These are phyloP conservation scores for Platycercus adscitus DNA, from an alignment of 2,113 vertebrate species.

Conservation along the genomic window DNA sequence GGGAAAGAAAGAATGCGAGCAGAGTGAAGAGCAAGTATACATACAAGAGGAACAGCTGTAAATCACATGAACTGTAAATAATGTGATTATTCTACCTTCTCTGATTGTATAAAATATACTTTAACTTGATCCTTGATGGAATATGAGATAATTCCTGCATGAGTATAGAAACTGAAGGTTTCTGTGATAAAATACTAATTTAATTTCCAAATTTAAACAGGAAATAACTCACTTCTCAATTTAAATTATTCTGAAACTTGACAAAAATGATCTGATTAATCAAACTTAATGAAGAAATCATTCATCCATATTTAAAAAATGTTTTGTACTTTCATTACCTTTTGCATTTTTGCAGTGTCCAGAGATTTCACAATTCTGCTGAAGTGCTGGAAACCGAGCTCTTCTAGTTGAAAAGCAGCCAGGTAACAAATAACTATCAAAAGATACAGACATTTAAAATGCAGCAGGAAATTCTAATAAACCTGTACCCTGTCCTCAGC, in stretches of 20 bases:
- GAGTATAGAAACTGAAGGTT: background rate
- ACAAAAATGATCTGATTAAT: background rate
- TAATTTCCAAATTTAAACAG: background rate
- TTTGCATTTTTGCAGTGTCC: conserved; percentile 79
- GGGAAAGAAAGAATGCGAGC: background rate
- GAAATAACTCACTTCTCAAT: background rate
- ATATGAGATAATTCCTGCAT: background rate
- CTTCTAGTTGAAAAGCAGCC: conserved; percentile 83
- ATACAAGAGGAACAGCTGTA: background rate
- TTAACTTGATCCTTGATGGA: background rate
- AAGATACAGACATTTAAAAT: conserved; percentile 31
- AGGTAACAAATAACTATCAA: conserved; percentile 90
- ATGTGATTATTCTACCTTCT: background rate
- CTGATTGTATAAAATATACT: background rate
- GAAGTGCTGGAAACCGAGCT: conserved; percentile 83
- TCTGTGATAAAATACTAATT: background rate
- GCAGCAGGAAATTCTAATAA: background rate
- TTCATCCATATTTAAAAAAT: background rate
- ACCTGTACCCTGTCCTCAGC: background rate
- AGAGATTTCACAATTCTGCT: conserved; percentile 82
- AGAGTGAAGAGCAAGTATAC: background rate
- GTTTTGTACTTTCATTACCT: conserved; percentile 72
- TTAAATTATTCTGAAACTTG: background rate
- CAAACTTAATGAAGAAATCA: background rate
- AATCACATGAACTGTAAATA: background rate